A percentile compares a stretch with the other conserved stretches of the same genome.
Evolutionary conservation across 1,140 invertebrate genomes (phyloP).

Genomic region (Drosophila insularis): DNA sequence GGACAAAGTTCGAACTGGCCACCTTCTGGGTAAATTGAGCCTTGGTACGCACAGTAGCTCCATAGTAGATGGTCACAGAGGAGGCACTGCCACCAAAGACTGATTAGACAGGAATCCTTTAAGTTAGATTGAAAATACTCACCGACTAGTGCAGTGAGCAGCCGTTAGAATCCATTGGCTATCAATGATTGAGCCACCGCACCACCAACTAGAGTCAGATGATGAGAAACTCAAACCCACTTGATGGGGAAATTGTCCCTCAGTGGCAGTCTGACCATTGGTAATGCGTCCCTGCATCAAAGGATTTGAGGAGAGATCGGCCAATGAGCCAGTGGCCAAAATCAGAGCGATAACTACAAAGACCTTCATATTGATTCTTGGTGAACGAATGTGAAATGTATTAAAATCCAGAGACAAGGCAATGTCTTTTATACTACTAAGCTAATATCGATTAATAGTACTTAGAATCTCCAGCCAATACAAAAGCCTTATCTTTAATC

Average conservation of each 20-base stretch:
- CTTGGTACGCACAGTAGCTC: constrained; percentile 40
- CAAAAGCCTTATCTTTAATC: not conserved
- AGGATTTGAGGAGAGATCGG: not conserved
- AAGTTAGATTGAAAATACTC: not conserved
- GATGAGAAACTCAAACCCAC: not conserved
- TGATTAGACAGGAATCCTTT: not conserved
- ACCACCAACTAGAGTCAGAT: constrained; percentile 52
- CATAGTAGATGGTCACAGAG: constrained; percentile 37
- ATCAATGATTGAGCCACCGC: constrained; percentile 85
- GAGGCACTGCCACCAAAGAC: constrained; percentile 22
- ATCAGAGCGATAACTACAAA: not conserved
- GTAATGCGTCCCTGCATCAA: not conserved
- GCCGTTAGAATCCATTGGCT: constrained; percentile 84
- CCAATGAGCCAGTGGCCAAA: not conserved
- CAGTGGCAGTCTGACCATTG: not conserved
- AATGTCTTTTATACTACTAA: not conserved
- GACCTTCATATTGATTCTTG: not conserved
- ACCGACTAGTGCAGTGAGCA: constrained; percentile 83
- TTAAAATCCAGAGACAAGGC: not conserved
- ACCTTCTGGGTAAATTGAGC: constrained; percentile 43
- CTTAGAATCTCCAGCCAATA: not conserved
- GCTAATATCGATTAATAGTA: not conserved
- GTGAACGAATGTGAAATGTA: not conserved
- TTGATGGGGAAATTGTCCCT: constrained; percentile 1
- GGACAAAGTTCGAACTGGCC: constrained; percentile 31